Base-by-base conservation (phyloP, 2,797 vertebrate genomes). In the Centropyge bicolor region DNA sequence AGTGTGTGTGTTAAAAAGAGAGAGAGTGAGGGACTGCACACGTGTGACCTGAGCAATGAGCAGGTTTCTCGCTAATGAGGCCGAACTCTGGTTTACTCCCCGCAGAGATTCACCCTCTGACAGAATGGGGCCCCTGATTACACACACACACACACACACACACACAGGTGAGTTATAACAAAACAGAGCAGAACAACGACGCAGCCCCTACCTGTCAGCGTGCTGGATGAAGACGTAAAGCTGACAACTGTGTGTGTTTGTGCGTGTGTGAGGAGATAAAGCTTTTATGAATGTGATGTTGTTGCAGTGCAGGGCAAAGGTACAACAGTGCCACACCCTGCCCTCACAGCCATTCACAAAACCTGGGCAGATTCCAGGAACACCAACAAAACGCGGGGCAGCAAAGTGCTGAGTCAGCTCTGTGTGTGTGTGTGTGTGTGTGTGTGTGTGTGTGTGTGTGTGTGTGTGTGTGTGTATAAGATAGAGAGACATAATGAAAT, bases 51-150 rank as follows among this genome's bases (percentile, higher is more conserved):
- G 85, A 92, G 74, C 19, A 36, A 82, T 76, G 86, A 85, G 62
- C 61, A 51, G 70, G 54, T 74, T 81, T 80, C 67, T 66, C 19
- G 1, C 81, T 91, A 92, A 90, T 85, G 67, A 92, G 87, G 67
- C 60, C 70, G 69, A 92, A 89, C 85, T 86, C 76, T 80, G 48
- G 24, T 76, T 82, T 74, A 83, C 77, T 81, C 41, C 70, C 86
- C 7, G 8, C 76, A 89, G 93, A 93, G 94, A 93, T 79, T 92
- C 74, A 90, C 76, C 76, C 52, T 70, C 17, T 81, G 90, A 94
- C 78, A 83, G 85, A 94, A 91, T 86, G 74, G 81, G 88, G 83
- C 22, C 80, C 90, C 54, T 51, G 40, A 74, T 51, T 49, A 60
- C 56, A 54, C 72, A 73, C 59, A 63, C 43, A 38, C 65, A 64